Base-by-base conservation (phyloP, 2,113 vertebrate species). In the Boleophthalmus pectinirostris region DNA sequence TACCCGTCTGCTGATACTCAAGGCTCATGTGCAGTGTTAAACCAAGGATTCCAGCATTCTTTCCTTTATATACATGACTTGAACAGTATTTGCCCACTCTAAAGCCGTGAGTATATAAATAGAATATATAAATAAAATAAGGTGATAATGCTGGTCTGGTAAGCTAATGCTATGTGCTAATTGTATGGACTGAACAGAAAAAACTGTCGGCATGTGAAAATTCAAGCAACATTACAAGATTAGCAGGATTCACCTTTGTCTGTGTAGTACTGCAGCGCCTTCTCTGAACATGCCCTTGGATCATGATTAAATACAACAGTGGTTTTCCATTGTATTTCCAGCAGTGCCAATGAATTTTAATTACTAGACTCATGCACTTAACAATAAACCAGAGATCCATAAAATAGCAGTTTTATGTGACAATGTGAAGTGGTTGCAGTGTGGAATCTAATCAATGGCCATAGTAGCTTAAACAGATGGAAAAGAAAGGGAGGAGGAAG, bases 271-370 rank as follows among this genome's bases (percentile, higher is more conserved):
- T 76, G 78, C 77, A 75, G 57, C 35, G 63, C 29, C 18, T 0
- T 33, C 74, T 53, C 77, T 72, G 74, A 23, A 9, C 74, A 43
- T 66, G 82, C 69, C 82, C 88, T 90, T 90, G 83, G 75, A 77
- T 81, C 10, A n/a, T 64, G 13, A 65, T n/a, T 64, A 10, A 33
- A 54, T 75, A 14, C 0, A 61, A 60, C 3, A 61, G 23, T 49
- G 1, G 66, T 25, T 66, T 61, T 68, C 71, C 65, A 63, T 63
- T 3, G 14, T 13, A 15, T 24, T 6, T 15, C 23, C 3, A 60
- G 24, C 23, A 25, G 5, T 29, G 23, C 15, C 9, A 12, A 21
- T 12, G 18, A 38, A 12, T 38, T 38, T 43, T 4, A 38, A 38
- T 38, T 18, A 20, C 12, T 24, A 68, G 51, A 58, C 67, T 78